These are phyloP conservation scores for Sitophilus oryzae DNA, from an alignment of 1,140 invertebrate species.

Conservation along the genomic window DNA sequence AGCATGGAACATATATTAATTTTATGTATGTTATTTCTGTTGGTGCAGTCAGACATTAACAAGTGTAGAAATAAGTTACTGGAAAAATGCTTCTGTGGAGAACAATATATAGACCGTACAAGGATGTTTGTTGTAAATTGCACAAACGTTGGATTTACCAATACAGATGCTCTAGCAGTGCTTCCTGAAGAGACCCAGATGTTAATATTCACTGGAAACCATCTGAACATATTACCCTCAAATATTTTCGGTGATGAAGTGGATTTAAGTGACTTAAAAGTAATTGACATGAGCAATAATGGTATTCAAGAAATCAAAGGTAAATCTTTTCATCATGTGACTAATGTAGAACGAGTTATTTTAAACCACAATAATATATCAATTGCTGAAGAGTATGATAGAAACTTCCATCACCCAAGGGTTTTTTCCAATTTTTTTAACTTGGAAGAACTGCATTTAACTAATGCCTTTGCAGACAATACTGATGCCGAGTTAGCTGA, in stretches of 20 bases:
- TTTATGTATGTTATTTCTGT: not conserved
- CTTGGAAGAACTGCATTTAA: slow-evolving; percentile 65
- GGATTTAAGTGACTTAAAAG: slow-evolving; percentile 53
- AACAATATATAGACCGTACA: slow-evolving; percentile 48
- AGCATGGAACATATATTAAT: not conserved
- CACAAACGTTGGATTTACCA: slow-evolving; percentile 56
- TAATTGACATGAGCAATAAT: slow-evolving; percentile 75
- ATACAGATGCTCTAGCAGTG: slow-evolving; percentile 53
- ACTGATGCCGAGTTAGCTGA: slow-evolving; percentile 55
- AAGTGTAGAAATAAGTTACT: slow-evolving; percentile 24
- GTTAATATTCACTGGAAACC: slow-evolving; percentile 70
- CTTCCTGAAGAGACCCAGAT: slow-evolving; percentile 63
- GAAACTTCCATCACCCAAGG: slow-evolving; percentile 61
- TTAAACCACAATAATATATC: slow-evolving; percentile 70
- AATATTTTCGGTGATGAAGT: slow-evolving; percentile 64
- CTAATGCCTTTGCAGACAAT: slow-evolving; percentile 68
- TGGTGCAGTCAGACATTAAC: slow-evolving; percentile 2
- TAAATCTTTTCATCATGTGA: slow-evolving; percentile 71
- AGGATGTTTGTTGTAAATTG: slow-evolving; percentile 67
- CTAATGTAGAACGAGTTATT: slow-evolving; percentile 63
- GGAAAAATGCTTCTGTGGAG: slow-evolving; percentile 50
- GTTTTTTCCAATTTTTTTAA: slow-evolving; percentile 75
- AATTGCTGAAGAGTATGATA: slow-evolving; percentile 52
- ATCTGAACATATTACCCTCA: slow-evolving; percentile 56
- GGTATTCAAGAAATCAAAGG: slow-evolving; percentile 68